Evolutionary conservation across 2,888 invertebrate genomes (phyloP).

Genomic region (Caenorhabditis uteleia): DNA sequence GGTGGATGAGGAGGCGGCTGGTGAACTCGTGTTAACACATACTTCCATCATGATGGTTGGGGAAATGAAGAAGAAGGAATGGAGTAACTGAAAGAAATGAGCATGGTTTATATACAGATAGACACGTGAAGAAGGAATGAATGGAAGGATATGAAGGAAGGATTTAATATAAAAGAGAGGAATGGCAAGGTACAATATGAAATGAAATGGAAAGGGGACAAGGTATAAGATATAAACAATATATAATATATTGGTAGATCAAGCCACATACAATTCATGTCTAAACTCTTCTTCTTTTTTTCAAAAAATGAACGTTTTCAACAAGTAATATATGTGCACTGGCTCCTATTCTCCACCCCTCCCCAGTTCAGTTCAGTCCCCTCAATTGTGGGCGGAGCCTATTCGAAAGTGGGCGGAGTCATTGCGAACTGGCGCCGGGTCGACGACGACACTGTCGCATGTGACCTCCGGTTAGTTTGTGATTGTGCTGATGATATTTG

Average conservation of each 20-base stretch:
- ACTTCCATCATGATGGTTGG: conserved; percentile 40
- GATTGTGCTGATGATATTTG: conserved; percentile 17
- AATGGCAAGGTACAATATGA: not conserved
- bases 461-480: conserved; percentile 41
- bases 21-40: conserved; percentile 9
- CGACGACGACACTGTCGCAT: conserved; percentile 24
- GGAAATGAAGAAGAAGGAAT: not conserved
- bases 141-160: not conserved
- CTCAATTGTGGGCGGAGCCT: conserved; percentile 5
- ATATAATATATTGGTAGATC: not conserved
- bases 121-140: not conserved
- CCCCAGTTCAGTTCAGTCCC: not conserved
- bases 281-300: not conserved
- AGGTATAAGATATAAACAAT: not conserved
- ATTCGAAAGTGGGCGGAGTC: not conserved
- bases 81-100: not conserved
- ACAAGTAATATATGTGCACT: too few relatives aligned
- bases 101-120: not conserved
- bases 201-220: conserved; percentile 4
- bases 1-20: conserved; percentile 19
- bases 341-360: too few relatives aligned
- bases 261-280: not conserved
- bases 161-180: not conserved
- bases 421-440: not conserved
- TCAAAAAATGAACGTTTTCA: not conserved